phyloP scores from a whole-genome alignment of 2,113 vertebrate genomes.

The Catagonus wagneri region DNA sequence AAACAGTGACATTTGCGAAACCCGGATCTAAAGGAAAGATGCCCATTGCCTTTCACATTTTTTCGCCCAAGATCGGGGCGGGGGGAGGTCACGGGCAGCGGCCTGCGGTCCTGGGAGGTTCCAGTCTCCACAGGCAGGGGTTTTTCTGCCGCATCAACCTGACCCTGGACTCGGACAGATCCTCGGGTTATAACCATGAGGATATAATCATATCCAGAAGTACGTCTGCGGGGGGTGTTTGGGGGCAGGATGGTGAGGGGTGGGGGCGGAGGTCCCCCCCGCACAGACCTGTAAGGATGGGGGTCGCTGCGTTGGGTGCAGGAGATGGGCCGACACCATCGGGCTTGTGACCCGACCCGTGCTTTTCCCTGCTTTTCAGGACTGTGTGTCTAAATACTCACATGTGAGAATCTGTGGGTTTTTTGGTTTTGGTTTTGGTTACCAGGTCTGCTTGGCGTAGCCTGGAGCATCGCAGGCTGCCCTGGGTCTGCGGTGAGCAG shows the following conservation, averaged over 20 bases:
- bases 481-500: not conserved
- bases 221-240: too few species aligned
- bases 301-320: rapidly evolving
- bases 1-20: not conserved
- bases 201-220: not conserved
- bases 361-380: not conserved
- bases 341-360: rapidly evolving
- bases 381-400: not conserved
- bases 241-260: rapidly evolving
- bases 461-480: not conserved
- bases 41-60: rapidly evolving
- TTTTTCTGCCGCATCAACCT: not conserved
- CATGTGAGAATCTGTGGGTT: too few species aligned
- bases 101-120: not conserved
- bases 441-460: too few species aligned
- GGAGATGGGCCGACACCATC: not conserved
- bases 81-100: rapidly evolving
- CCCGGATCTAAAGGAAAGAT: not conserved
- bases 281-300: not conserved
- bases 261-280: rapidly evolving
- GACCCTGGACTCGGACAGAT: not conserved
- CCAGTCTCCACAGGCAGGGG: not conserved
- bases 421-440: not conserved
- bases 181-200: not conserved
- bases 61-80: not conserved